Conservation (phyloP, 2,113 vertebrate genomes). For the Datnioides undecimradiatus region DNA sequence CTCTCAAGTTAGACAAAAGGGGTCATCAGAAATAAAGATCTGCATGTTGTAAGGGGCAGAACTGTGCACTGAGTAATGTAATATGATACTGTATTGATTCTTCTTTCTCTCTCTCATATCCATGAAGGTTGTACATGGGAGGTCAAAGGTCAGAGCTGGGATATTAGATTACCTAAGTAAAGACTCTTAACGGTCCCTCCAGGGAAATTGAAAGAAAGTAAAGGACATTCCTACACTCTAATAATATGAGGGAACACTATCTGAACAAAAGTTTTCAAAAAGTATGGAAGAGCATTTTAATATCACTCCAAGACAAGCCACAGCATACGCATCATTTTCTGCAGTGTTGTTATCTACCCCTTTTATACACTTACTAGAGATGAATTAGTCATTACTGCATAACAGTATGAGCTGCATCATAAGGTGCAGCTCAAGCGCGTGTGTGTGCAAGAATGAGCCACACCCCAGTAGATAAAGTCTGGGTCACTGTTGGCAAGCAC, state of each 20-base stretch:
- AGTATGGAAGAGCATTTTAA: neutral
- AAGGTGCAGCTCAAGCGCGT: constrained; percentile 23
- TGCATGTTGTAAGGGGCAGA: neutral
- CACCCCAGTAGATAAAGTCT: constrained; percentile 1
- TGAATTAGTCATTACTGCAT: constrained; percentile 50
- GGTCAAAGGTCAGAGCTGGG: constrained; percentile 30
- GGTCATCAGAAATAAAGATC: constrained; percentile 13
- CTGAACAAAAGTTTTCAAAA: neutral
- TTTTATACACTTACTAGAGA: neutral
- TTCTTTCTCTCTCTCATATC: neutral
- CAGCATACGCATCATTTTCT: neutral
- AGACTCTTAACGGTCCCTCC: constrained; percentile 11
- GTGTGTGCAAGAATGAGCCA: constrained; percentile 1
- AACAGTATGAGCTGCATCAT: constrained; percentile 54
- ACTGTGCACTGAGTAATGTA: neutral
- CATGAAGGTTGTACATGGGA: neutral
- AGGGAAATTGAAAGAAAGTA: neutral
- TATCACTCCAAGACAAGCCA: neutral
- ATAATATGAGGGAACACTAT: neutral
- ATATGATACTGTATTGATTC: constrained; percentile 29
- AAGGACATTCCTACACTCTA: constrained; percentile 19
- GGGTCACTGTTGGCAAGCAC: neutral
- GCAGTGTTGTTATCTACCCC: neutral
- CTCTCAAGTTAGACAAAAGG: constrained; percentile 18
- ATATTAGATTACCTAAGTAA: constrained; percentile 22